A percentile compares a stretch with the other conserved stretches of the same genome.
These are phyloP conservation scores for Ridgeia piscesae DNA, from an alignment of 1,140 invertebrate species.

Conservation along the genomic window DNA sequence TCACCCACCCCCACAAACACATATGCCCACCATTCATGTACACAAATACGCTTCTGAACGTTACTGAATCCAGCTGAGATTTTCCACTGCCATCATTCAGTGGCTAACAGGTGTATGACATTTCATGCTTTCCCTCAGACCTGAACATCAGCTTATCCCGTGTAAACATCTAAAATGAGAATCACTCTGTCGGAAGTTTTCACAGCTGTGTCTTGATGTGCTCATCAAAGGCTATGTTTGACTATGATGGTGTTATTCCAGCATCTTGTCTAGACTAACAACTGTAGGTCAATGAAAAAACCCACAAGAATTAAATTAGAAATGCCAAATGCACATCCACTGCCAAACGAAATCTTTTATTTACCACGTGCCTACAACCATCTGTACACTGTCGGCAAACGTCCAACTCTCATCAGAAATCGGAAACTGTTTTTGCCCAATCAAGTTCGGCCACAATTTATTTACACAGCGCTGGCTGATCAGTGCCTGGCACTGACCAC, in stretches of 20 bases:
- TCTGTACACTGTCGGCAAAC: not conserved
- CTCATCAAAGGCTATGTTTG: not conserved
- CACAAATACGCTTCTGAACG: not conserved
- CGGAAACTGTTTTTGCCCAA: not conserved
- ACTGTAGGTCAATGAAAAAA: not conserved
- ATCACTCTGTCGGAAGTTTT: not conserved
- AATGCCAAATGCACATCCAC: not conserved
- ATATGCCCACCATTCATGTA: not conserved
- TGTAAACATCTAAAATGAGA: not conserved
- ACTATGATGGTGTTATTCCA: not conserved
- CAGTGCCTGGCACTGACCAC: not conserved
- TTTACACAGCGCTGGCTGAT: not conserved
- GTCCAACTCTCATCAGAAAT: not conserved
- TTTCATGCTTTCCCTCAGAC: not conserved
- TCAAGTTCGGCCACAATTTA: not conserved
- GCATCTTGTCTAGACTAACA: not conserved
- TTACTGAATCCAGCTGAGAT: not conserved
- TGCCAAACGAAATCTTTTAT: not conserved
- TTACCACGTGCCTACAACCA: not conserved
- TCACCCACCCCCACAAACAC: not conserved
- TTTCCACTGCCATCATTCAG: not conserved
- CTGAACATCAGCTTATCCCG: not conserved
- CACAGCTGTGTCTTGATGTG: not conserved
- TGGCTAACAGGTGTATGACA: not conserved
- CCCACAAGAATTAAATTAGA: not conserved